phyloP scores from a whole-genome alignment of 2,888 invertebrate genomes.

The Chromoteleia sp. region DNA sequence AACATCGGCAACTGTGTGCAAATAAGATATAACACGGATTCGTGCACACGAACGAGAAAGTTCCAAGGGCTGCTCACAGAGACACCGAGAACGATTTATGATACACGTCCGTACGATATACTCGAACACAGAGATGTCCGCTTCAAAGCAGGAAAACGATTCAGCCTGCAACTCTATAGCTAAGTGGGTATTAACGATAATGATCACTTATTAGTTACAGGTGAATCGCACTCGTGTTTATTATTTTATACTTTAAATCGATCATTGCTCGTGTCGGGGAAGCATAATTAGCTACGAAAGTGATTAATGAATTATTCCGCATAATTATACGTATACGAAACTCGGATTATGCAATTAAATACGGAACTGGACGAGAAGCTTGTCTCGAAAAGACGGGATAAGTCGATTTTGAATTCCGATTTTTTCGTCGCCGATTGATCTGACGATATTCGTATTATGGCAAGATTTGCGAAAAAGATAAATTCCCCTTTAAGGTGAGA shows the following conservation, averaged over 20 bases:
- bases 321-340: constrained; percentile 16
- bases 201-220: constrained; percentile 64
- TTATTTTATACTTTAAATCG: constrained; percentile 48
- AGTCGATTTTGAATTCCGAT: background rate
- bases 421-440: background rate
- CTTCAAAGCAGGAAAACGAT: constrained; percentile 61
- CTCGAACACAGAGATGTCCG: constrained; percentile 56
- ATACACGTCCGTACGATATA: constrained; percentile 64
- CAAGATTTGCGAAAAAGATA: constrained; percentile 3
- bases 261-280: constrained; percentile 28
- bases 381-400: too few species aligned
- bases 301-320: constrained; percentile 41
- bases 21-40: constrained; percentile 68
- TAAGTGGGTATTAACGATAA: constrained; percentile 62
- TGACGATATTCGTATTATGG: too few species aligned
- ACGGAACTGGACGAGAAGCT: background rate
- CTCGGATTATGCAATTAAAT: constrained; percentile 18
- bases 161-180: constrained; percentile 39
- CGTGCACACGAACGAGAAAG: constrained; percentile 65
- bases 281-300: constrained; percentile 31
- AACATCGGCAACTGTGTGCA: constrained; percentile 68
- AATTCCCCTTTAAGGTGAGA: constrained; percentile 32
- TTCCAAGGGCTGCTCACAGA: constrained; percentile 69
- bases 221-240: constrained; percentile 50
- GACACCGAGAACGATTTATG: constrained; percentile 68